phyloP scores from a whole-genome alignment of 2,888 invertebrate genomes.

The Protodeltote pygarga region DNA sequence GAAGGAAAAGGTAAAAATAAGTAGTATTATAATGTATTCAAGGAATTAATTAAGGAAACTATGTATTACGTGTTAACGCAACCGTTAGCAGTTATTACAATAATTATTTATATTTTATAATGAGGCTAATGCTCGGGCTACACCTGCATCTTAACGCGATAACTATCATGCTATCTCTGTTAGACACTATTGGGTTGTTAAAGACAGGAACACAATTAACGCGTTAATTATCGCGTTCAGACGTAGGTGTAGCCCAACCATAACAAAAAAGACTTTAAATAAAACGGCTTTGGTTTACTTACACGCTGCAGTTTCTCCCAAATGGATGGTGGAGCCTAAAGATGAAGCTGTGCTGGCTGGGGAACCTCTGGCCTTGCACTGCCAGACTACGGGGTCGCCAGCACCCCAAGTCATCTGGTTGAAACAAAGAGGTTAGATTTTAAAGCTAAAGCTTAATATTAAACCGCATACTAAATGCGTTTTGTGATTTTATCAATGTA shows the following conservation, averaged over 20 bases:
- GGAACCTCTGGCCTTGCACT: constrained; percentile 89
- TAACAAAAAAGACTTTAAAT: constrained; percentile 12
- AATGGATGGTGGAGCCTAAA: constrained; percentile 91
- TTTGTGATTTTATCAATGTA: not conserved
- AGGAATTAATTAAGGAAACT: constrained; percentile 11
- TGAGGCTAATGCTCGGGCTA: too few species aligned
- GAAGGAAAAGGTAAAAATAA: constrained; percentile 42
- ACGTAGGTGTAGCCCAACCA: too few species aligned
- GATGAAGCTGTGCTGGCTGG: constrained; percentile 91
- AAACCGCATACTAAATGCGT: not conserved
- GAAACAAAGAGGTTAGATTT: constrained; percentile 88
- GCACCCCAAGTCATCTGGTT: constrained; percentile 90
- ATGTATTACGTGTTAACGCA: constrained; percentile 5
- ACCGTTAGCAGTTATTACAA: not conserved
- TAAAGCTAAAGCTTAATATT: not conserved
- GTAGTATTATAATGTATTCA: constrained; percentile 20
- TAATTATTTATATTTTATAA: constrained; percentile 7
- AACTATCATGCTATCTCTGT: too few species aligned
- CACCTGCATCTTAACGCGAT: too few species aligned
- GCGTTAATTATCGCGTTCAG: too few species aligned
- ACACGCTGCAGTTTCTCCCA: constrained; percentile 90
- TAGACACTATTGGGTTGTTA: too few species aligned
- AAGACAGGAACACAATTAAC: too few species aligned
- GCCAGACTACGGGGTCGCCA: constrained; percentile 92
- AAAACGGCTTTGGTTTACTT: constrained; percentile 32